Conservation (phyloP, 2,888 invertebrate genomes). For the Thyatira batis region DNA sequence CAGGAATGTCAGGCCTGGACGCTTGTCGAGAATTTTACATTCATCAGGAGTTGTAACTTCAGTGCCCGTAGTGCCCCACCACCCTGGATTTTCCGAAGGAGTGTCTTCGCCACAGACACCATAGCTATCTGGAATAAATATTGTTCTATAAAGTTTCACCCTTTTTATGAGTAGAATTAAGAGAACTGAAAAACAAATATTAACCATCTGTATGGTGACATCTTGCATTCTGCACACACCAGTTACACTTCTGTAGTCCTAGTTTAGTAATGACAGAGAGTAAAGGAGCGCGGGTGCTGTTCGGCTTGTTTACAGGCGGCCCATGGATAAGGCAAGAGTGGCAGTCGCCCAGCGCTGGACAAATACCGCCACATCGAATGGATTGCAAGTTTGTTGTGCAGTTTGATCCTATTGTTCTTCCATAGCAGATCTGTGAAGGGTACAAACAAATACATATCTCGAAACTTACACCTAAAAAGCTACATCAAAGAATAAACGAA, state of each 20-base stretch:
- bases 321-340: constrained; percentile 94
- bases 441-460: constrained; percentile 6
- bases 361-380: constrained; percentile 93
- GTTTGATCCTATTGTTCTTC: constrained; percentile 92
- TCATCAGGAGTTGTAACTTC: constrained; percentile 88
- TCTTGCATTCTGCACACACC: constrained; percentile 96
- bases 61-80: constrained; percentile 94
- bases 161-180: background rate
- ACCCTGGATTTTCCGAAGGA: constrained; percentile 90
- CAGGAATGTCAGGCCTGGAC: constrained; percentile 94
- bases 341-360: constrained; percentile 94
- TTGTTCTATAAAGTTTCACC: background rate
- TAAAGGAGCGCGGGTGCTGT: constrained; percentile 56
- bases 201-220: constrained; percentile 93
- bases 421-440: constrained; percentile 88
- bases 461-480: too few relatives aligned
- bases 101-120: constrained; percentile 94
- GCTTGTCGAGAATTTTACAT: constrained; percentile 89
- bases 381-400: constrained; percentile 95
- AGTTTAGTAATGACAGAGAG: constrained; percentile 88
- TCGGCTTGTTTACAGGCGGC: constrained; percentile 76
- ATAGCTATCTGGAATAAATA: constrained; percentile 83
- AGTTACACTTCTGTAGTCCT: constrained; percentile 91
- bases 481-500: background rate
- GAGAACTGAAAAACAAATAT: constrained; percentile 8